Evolutionary conservation across 1,140 invertebrate genomes (phyloP).

Genomic region (Neotoxoptera formosana): DNA sequence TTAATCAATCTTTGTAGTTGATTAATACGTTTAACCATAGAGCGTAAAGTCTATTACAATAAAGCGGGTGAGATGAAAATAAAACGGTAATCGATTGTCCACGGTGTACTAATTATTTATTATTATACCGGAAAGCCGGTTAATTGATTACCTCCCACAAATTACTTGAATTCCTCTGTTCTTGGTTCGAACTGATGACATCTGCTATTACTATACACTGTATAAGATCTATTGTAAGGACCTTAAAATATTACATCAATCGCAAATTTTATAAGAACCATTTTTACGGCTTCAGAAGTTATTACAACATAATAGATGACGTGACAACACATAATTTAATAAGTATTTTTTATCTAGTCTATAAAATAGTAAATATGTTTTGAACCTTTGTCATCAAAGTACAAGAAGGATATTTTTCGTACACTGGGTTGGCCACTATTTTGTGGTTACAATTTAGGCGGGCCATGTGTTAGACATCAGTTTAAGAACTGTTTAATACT

Average conservation of each 20-base stretch:
- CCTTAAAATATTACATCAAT: constrained; percentile 15
- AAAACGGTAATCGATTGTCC: constrained; percentile 34
- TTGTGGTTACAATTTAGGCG: not conserved
- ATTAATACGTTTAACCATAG: not conserved
- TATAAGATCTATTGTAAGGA: not conserved
- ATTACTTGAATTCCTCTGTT: not conserved
- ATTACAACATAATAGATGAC: not conserved
- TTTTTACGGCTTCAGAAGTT: not conserved
- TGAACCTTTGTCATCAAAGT: not conserved
- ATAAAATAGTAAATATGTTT: not conserved
- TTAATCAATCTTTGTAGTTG: not conserved
- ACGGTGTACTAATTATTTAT: constrained; percentile 25
- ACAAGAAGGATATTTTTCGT: not conserved
- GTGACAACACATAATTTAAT: not conserved
- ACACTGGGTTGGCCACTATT: not conserved
- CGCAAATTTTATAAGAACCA: not conserved
- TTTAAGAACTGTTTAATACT: not conserved
- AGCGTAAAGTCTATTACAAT: not conserved
- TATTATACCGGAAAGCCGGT: constrained; percentile 11
- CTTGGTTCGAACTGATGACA: not conserved
- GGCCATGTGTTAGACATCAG: not conserved
- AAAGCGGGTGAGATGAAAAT: not conserved
- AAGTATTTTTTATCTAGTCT: not conserved
- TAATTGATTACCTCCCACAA: constrained; percentile 13
- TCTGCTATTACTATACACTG: not conserved